Conservation (phyloP, 2,888 invertebrate genomes). For the Melikaiella ostensackeni region DNA sequence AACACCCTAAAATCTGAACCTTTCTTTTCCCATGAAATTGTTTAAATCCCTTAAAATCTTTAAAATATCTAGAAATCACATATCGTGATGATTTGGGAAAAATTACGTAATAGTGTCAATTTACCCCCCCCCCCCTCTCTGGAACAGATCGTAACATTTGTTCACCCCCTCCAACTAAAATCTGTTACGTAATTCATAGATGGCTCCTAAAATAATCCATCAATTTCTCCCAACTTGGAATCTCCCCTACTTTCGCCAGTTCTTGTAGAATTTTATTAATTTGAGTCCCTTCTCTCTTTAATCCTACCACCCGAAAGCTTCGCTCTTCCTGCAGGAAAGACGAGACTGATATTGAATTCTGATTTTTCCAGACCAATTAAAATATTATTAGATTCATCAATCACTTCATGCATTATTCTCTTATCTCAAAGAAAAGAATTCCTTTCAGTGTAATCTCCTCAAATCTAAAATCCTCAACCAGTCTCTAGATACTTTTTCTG, state of each 20-base stretch:
- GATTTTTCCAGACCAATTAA: neutral
- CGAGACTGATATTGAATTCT: constrained; percentile 7
- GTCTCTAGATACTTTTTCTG: neutral
- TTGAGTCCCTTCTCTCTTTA: neutral
- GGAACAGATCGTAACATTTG: too few species aligned
- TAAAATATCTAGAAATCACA: too few species aligned
- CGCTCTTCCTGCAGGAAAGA: neutral
- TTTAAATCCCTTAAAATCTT: too few species aligned
- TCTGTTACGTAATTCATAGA: too few species aligned
- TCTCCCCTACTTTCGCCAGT: neutral
- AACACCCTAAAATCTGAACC: too few species aligned
- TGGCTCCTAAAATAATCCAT: too few species aligned
- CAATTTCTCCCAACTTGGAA: neutral
- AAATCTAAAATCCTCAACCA: neutral
- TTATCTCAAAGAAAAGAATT: neutral
- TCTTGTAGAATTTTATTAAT: constrained; percentile 6
- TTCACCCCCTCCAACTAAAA: too few species aligned
- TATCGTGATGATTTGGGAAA: too few species aligned
- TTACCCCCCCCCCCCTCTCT: too few species aligned
- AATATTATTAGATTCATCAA: constrained; percentile 8
- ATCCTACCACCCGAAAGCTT: neutral
- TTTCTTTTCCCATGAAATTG: too few species aligned
- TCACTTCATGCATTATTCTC: constrained; percentile 15
- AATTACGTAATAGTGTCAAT: too few species aligned
- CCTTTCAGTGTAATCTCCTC: neutral